Percentiles rank a stretch among this genome's conserved stretches.
Conservation (phyloP, 1,140 invertebrate species). For the Leptoteleia sp. region DNA sequence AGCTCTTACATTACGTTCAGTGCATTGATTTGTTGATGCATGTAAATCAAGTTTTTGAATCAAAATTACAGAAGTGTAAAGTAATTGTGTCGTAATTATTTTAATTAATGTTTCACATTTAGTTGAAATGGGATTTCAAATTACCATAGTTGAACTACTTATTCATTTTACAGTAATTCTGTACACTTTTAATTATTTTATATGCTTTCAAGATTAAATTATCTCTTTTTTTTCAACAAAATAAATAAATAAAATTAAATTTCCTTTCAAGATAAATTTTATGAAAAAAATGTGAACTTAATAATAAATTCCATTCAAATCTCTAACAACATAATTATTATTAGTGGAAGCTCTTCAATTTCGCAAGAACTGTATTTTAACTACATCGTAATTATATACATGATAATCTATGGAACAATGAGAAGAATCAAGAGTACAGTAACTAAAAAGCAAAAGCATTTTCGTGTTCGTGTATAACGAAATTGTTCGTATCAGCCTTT, state of each 20-base stretch:
- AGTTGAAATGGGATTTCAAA: no score
- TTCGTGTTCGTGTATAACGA: neutral
- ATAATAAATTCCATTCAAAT: no score
- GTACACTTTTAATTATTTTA: no score
- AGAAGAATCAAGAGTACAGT: neutral
- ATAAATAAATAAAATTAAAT: no score
- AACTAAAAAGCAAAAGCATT: neutral
- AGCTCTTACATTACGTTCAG: slow-evolving; percentile 16
- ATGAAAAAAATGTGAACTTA: no score
- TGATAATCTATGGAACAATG: neutral
- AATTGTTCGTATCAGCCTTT: neutral
- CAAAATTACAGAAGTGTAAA: slow-evolving; percentile 9
- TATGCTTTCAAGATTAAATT: no score
- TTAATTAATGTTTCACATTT: neutral
- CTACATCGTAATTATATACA: neutral
- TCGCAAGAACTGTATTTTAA: neutral
- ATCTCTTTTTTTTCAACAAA: no score
- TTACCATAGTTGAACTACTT: no score
- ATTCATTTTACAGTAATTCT: no score
- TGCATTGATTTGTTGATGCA: slow-evolving; percentile 30
- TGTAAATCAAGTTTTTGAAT: slow-evolving; percentile 14
- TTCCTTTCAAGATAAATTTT: no score
- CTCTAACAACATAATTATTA: neutral
- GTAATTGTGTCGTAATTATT: slow-evolving; percentile 6
- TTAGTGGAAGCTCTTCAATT: neutral